Conservation (phyloP, 2,888 invertebrate species). For the Cheilosia soror region DNA sequence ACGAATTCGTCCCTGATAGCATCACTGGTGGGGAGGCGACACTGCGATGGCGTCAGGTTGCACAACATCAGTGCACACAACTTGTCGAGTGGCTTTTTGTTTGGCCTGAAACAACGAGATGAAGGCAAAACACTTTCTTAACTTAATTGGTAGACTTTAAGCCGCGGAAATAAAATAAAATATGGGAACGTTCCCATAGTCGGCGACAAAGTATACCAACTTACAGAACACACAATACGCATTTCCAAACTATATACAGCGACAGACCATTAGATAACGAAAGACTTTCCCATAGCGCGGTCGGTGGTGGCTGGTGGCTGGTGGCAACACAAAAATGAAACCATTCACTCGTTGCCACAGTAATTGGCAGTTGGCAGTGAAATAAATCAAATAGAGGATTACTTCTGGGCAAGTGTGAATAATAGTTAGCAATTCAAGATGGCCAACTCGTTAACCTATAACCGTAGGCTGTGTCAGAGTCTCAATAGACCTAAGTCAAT, state of each 20-base stretch:
- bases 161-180: conserved; percentile 17
- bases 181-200: conserved; percentile 51
- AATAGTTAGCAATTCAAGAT: conserved; percentile 28
- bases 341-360: conserved; percentile 16
- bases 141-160: conserved; percentile 48
- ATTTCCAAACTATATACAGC: conserved; percentile 36
- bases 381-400: conserved; percentile 21
- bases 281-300: conserved; percentile 25
- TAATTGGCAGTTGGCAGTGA: conserved; percentile 46
- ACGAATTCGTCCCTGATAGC: conserved; percentile 60
- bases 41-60: conserved; percentile 52
- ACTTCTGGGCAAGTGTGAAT: conserved; percentile 4
- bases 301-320: neutral
- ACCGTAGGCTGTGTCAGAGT: conserved; percentile 25
- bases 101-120: neutral
- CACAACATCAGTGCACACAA: conserved; percentile 47
- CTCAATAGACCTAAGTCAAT: conserved; percentile 38
- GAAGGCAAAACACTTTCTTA: conserved; percentile 50
- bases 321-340: conserved; percentile 12
- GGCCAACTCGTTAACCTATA: conserved; percentile 51
- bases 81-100: conserved; percentile 12
- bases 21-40: conserved; percentile 8
- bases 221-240: conserved; percentile 32
- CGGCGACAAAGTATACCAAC: neutral
- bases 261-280: conserved; percentile 7